Evolutionary conservation across 2,888 invertebrate species (phyloP).

Genomic region (Listrodromus nycthemerus): DNA sequence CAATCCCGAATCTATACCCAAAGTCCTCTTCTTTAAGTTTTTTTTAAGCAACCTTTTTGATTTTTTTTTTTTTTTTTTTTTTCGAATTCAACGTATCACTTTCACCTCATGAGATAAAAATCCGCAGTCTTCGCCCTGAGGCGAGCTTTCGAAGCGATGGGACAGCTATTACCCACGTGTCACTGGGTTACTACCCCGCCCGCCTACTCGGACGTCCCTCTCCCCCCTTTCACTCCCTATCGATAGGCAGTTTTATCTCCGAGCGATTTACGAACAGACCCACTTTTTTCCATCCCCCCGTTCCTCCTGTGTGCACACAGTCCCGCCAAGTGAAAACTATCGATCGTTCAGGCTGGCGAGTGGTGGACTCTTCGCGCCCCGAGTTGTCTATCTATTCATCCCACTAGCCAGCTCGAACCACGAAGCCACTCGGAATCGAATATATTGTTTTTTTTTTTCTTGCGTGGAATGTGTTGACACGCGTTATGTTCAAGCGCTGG

Average conservation of each 20-base stretch:
- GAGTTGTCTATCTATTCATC: conserved; percentile 37
- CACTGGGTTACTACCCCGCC: conserved; percentile 64
- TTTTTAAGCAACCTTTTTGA: conserved; percentile 13
- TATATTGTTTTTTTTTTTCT: neutral
- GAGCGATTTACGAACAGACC: conserved; percentile 68
- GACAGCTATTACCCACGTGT: conserved; percentile 70
- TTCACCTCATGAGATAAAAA: conserved; percentile 54
- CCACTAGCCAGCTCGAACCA: neutral
- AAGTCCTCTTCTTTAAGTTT: neutral
- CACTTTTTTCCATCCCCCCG: conserved; percentile 62
- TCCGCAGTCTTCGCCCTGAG: conserved; percentile 38
- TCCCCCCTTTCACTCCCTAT: conserved; percentile 53
- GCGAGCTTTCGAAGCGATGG: conserved; percentile 66
- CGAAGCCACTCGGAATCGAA: conserved; percentile 14
- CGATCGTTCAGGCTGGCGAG: conserved; percentile 62
- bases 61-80: conserved; percentile 18
- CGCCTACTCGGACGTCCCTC: conserved; percentile 9
- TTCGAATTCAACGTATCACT: conserved; percentile 47
- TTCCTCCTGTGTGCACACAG: conserved; percentile 45
- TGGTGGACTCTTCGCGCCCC: conserved; percentile 27
- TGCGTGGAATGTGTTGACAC: conserved; percentile 23
- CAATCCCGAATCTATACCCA: neutral
- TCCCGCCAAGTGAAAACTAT: conserved; percentile 70
- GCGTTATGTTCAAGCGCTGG: conserved; percentile 18
- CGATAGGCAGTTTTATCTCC: conserved; percentile 71